A percentile compares a stretch with the other conserved stretches of the same genome.
Evolutionary conservation across 1,140 invertebrate genomes (phyloP).

Genomic region (Octopus sinensis): DNA sequence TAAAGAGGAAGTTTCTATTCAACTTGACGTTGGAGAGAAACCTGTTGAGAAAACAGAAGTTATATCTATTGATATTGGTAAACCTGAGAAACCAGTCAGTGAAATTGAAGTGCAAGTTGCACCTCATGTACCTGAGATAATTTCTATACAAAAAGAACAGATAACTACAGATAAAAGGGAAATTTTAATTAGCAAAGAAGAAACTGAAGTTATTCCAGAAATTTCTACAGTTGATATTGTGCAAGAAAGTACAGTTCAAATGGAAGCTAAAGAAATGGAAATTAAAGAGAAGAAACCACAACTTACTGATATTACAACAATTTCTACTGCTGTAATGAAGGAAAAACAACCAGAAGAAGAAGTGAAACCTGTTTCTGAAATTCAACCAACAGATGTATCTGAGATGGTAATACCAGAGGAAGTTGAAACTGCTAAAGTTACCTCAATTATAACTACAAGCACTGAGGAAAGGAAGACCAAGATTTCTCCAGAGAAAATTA

Average conservation of each 20-base stretch:
- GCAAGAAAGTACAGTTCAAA: background rate
- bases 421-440: background rate
- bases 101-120: no score
- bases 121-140: no score
- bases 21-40: no score
- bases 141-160: background rate
- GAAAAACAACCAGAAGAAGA: conserved; percentile 13
- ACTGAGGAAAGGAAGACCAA: background rate
- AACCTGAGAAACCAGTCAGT: no score
- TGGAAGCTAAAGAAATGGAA: background rate
- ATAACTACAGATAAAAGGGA: background rate
- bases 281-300: background rate
- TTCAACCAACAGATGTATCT: background rate
- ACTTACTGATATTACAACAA: background rate
- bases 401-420: background rate
- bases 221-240: background rate
- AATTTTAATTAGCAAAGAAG: background rate
- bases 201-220: background rate
- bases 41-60: no score
- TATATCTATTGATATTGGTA: no score
- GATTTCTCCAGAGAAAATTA: background rate
- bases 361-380: conserved; percentile 14
- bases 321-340: conserved; percentile 1
- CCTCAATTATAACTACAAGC: background rate
- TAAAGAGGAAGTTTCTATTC: no score